phyloP scores from a whole-genome alignment of 2,113 vertebrate species.

The Verasper variegatus region DNA sequence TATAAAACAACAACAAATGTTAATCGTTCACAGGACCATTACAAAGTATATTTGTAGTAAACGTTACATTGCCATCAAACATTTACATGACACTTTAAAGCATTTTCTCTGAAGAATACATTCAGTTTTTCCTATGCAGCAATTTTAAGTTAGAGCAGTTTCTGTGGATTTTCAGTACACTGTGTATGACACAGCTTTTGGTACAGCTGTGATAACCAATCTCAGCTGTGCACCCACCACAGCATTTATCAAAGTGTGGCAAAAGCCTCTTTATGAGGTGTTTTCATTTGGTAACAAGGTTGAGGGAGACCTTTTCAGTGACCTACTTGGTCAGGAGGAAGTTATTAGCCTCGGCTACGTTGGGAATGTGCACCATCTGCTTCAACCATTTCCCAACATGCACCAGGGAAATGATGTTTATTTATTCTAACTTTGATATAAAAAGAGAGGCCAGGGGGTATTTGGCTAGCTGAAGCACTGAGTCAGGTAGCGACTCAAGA shows the following conservation, averaged over 20 bases:
- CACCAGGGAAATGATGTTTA: slow-evolving; percentile 36
- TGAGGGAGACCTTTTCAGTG: slow-evolving; percentile 38
- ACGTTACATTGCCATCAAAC: too few species aligned
- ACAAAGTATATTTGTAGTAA: too few species aligned
- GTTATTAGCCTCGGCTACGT: slow-evolving; percentile 21
- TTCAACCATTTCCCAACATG: slow-evolving; percentile 14
- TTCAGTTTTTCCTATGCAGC: too few species aligned
- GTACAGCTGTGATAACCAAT: neutral
- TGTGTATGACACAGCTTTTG: neutral
- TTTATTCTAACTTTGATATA: slow-evolving; percentile 50
- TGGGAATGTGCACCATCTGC: slow-evolving; percentile 7
- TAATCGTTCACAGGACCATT: too few species aligned
- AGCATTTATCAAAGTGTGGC: slow-evolving; percentile 28
- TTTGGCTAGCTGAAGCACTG: slow-evolving; percentile 34
- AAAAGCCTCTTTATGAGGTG: slow-evolving; percentile 6
- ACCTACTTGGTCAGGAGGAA: slow-evolving; percentile 29
- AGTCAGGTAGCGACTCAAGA: slow-evolving; percentile 31
- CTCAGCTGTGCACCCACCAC: neutral
- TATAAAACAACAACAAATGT: too few species aligned
- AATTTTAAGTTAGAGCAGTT: too few species aligned
- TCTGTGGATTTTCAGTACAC: neutral
- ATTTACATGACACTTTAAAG: too few species aligned
- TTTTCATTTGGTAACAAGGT: slow-evolving; percentile 48
- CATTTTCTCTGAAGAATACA: too few species aligned
- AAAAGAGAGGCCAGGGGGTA: slow-evolving; percentile 31